These are phyloP conservation scores for Styela plicata DNA, from an alignment of 23 tunicate genomes.

Conservation along the genomic window DNA sequence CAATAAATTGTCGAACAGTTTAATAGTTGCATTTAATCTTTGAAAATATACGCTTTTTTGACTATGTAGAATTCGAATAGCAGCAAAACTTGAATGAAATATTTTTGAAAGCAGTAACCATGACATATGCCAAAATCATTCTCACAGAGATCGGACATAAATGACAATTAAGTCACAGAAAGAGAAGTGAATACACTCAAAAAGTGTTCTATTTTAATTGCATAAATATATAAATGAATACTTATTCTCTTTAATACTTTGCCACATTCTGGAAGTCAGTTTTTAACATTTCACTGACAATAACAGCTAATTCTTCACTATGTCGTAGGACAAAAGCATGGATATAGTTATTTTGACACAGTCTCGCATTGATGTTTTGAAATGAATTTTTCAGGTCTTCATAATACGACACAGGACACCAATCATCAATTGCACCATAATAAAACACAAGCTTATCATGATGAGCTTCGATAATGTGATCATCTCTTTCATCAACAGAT, in stretches of 20 bases:
- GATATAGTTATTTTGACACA: conserved; percentile 37
- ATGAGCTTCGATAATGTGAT: conserved; percentile 38
- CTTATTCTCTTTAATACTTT: too few species aligned
- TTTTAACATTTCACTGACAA: conserved; percentile 43
- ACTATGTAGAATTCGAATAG: too few species aligned
- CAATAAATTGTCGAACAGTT: too few species aligned
- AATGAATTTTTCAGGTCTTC: conserved; percentile 23
- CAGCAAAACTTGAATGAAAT: too few species aligned
- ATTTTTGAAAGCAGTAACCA: too few species aligned
- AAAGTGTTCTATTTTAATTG: too few species aligned
- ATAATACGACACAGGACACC: conserved; percentile 75
- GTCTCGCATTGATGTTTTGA: conserved; percentile 18
- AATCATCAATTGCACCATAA: conserved; percentile 67
- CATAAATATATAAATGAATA: not conserved
- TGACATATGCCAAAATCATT: too few species aligned
- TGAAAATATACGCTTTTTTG: too few species aligned
- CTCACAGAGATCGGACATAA: too few species aligned
- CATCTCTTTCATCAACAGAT: conserved; percentile 62
- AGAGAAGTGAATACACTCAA: too few species aligned
- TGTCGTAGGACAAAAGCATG: conserved; percentile 79
- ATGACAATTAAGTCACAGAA: too few species aligned
- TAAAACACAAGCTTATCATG: conserved; percentile 64
- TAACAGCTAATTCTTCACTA: conserved; percentile 39
- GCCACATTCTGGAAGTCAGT: not conserved
- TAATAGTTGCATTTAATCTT: too few species aligned